These are phyloP conservation scores for Microctonus brassicae DNA, from an alignment of 2,888 invertebrate species.

Conservation along the genomic window DNA sequence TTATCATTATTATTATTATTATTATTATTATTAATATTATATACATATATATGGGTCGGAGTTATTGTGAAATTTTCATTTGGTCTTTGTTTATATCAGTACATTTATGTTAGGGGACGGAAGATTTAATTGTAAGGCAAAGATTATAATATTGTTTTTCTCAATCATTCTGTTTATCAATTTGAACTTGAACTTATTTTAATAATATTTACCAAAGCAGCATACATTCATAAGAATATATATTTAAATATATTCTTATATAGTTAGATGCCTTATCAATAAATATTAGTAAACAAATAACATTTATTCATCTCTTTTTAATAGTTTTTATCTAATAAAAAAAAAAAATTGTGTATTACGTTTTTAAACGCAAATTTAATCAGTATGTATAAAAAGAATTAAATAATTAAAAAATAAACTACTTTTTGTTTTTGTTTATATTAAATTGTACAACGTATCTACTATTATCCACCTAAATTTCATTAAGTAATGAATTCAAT, in stretches of 20 bases:
- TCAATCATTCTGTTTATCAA: background rate
- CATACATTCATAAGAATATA: background rate
- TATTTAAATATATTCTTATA: too few relatives aligned
- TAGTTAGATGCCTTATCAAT: background rate
- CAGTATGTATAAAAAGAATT: too few relatives aligned
- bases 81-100: background rate
- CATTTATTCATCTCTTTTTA: too few relatives aligned
- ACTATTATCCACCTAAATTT: background rate
- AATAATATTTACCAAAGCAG: slow-evolving; percentile 32
- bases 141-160: background rate
- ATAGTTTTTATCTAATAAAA: too few relatives aligned
- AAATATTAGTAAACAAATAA: background rate
- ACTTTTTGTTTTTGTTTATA: background rate
- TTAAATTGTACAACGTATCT: background rate
- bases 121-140: slow-evolving; percentile 14
- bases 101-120: slow-evolving; percentile 31
- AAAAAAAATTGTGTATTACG: too few relatives aligned
- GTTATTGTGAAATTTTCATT: slow-evolving; percentile 7
- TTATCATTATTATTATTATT: too few relatives aligned
- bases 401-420: background rate
- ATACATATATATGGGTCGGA: background rate
- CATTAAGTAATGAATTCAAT: background rate
- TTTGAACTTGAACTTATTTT: slow-evolving; percentile 38
- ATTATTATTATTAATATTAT: background rate
- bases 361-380: too few relatives aligned